phyloP scores from a whole-genome alignment of 1,140 invertebrate genomes.

The Drosophila novamexicana region DNA sequence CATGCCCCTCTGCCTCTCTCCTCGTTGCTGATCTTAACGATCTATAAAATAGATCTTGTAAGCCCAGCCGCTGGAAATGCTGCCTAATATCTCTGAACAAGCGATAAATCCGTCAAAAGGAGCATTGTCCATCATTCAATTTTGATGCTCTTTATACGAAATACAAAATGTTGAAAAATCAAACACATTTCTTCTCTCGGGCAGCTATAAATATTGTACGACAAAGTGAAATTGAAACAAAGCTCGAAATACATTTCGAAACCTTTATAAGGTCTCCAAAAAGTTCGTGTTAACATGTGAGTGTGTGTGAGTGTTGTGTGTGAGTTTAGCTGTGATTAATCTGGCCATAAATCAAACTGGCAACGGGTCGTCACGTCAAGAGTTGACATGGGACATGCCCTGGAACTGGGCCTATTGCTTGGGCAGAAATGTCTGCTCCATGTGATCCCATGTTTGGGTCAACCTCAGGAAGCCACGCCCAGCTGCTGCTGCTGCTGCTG shows the following conservation, averaged over 20 bases:
- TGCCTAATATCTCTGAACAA: conserved; percentile 6
- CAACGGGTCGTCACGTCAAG: conserved; percentile 37
- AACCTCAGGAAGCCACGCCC: no score
- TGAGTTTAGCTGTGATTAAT: conserved; percentile 60
- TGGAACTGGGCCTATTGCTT: conserved; percentile 3
- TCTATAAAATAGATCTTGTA: not conserved
- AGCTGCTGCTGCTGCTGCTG: no score
- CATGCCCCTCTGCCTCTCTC: no score
- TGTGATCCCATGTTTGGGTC: no score
- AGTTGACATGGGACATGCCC: conserved; percentile 47
- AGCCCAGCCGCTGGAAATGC: not conserved
- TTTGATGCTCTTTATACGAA: not conserved
- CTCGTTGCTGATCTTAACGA: not conserved
- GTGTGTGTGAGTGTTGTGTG: not conserved
- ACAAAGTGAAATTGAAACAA: conserved; percentile 76
- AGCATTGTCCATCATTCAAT: conserved; percentile 26
- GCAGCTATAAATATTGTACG: conserved; percentile 14
- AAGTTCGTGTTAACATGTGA: conserved; percentile 38
- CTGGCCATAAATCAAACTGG: conserved; percentile 60
- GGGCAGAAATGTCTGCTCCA: no score
- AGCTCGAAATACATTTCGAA: conserved; percentile 77
- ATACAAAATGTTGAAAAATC: conserved; percentile 18
- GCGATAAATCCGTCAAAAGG: conserved; percentile 22
- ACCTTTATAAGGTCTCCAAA: conserved; percentile 55
- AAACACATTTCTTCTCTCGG: conserved; percentile 5